Evolutionary conservation across 1,140 invertebrate species (phyloP).

Genomic region (Hetaerina americana): DNA sequence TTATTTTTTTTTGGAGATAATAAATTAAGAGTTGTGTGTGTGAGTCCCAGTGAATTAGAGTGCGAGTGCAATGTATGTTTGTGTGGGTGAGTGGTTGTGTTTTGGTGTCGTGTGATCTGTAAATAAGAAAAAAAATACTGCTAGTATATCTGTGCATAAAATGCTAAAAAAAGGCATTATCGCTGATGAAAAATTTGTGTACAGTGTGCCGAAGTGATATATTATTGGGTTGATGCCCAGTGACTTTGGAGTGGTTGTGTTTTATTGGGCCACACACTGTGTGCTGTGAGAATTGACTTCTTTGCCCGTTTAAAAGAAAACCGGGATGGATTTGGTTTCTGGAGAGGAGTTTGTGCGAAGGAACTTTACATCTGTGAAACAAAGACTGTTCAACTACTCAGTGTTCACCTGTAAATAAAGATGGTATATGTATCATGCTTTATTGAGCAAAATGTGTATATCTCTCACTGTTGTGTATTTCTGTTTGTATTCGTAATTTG

Average conservation of each 20-base stretch:
- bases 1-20: neutral
- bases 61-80: neutral
- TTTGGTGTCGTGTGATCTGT: neutral
- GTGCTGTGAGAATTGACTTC: too few relatives aligned
- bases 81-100: neutral
- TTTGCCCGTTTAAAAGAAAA: too few relatives aligned
- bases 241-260: neutral
- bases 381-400: neutral
- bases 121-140: neutral
- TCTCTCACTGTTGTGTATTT: neutral
- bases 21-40: neutral
- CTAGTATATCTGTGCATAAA: neutral
- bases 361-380: neutral
- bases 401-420: neutral
- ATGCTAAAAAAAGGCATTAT: neutral
- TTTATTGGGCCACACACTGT: too few relatives aligned
- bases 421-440: neutral
- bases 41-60: neutral
- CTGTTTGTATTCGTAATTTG: neutral
- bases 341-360: too few relatives aligned
- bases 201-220: neutral
- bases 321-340: too few relatives aligned
- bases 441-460: neutral
- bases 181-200: neutral
- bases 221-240: neutral